A percentile compares a stretch with the other conserved stretches of the same genome.
Evolutionary conservation across 2,797 vertebrate species (phyloP).

Genomic region (Numenius phaeopus): DNA sequence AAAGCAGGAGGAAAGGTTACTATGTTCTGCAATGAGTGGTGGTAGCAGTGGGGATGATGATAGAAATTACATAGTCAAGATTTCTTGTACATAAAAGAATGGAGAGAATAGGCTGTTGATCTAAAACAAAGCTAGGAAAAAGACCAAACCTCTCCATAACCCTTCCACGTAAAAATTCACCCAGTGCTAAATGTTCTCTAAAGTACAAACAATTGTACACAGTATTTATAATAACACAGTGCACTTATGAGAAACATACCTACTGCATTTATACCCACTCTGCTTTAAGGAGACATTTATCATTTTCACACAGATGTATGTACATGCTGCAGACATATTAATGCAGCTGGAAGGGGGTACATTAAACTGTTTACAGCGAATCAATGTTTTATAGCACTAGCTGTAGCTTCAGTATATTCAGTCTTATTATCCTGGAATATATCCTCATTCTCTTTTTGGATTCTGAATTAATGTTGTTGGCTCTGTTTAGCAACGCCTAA

Average conservation of each 20-base stretch:
- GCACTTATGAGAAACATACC: not conserved
- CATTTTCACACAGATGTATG: not conserved
- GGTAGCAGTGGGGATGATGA: not conserved
- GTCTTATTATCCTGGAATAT: conserved; percentile 1
- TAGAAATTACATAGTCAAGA: not conserved
- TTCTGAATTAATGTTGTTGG: conserved; percentile 7
- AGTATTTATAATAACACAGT: not conserved
- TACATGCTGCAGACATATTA: not conserved
- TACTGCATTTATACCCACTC: not conserved
- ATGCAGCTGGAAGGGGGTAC: conserved; percentile 26
- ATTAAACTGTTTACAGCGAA: conserved; percentile 44
- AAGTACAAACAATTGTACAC: not conserved
- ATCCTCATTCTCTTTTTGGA: not conserved
- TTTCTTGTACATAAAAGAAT: not conserved
- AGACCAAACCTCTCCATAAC: not conserved
- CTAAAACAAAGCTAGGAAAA: not conserved
- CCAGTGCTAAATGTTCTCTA: not conserved
- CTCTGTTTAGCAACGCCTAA: conserved; percentile 14
- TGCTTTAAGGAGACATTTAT: not conserved
- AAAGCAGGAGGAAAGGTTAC: not conserved
- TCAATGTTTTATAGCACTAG: conserved; percentile 22
- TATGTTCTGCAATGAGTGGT: not conserved
- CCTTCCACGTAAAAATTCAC: not conserved
- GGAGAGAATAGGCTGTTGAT: not conserved
- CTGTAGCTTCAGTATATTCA: conserved; percentile 4